Evolutionary conservation across 2,797 vertebrate genomes (phyloP), one percentile per base, ranked within the genome.

Genomic region (Eptatretus atami): DNA sequence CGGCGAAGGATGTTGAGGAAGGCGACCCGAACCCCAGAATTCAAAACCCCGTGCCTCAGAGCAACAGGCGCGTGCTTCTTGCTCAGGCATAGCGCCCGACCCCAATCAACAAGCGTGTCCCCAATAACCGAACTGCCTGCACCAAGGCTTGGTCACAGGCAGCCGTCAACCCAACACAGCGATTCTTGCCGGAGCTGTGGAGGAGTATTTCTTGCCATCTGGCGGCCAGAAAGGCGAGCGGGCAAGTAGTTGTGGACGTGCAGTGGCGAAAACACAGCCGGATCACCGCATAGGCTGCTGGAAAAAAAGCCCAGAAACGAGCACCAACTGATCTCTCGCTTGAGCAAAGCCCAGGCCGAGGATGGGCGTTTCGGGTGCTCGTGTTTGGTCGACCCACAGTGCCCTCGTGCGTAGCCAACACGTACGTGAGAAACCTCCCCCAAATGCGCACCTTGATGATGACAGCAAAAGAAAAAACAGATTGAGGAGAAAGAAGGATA

Each of bases 221-320:
- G 64, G 75, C 68, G 8, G 70, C 75, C 75, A 87, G 73, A 68
- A 87, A 84, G 53, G 84, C 77, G 64, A 84, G 76, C 0, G 85
- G 84, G 68, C 84, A 92, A 92, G 44, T 83, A 74, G 70, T 87
- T 86, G 74, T 87, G 80, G 44, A 88, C 82, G 14, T 83, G 69
- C 81, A 92, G 71, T 76, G 79, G 1, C 69, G 73, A 88, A 69
- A 93, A 87, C 25, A 63, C 65, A 0, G 61, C 69, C 0, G 84
- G 81, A 13, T 5, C 74, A 0, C 75, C 73, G 12, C 84, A 87
- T 65, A 84, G 64, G 63, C 75, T 74, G 24, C 68, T n/a, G n/a
- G 75, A 69, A 93, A 80, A 68, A 90, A 76, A 25, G 83, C 80
- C 84, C 84, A 88, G 67, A 79, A 90, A 2, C 86, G 79, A 2